Evolutionary conservation across 2,113 vertebrate species (phyloP), one percentile per base, ranked within the genome.

Genomic region (Dasypus novemcinctus): DNA sequence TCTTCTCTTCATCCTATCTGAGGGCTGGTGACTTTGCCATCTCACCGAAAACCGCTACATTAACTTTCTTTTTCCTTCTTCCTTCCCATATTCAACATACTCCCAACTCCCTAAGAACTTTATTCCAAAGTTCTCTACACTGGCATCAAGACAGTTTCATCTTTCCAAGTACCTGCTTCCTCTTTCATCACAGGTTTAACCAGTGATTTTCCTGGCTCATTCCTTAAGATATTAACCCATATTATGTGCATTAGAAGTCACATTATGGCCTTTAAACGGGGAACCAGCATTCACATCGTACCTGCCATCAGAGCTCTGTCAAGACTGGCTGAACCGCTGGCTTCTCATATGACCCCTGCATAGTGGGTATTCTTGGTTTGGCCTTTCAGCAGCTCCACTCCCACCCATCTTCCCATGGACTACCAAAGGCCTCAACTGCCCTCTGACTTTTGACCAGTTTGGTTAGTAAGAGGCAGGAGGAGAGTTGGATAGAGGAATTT

Each of bases 301-400:
- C 94, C 98, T 98, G 91, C 98, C 97, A 0, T 99, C 99, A 1
- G 98, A 99, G 93, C 98, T 98, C 97, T 98, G 98, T 46, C 99
- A 98, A 12, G 99, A 98, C 97, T 99, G 98, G 97, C 98, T 98
- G 95, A 99, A 99, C 69, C 98, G 98, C 94, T 99, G 98, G 46
- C 25, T 36, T 69, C 46, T 68, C 29, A n/a, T 54, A 59, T 1
- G 41, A n/a, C 33, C 29, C 43, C 25, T 59, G 41, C 29, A 23
- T 43, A 41, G 41, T 43, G 33, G 43, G 13, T 52, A 59, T 52
- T 41, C 14, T 81, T 11, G 27, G 52, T 61, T 38, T 83, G 41
- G 20, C 41, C 36, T 61, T 49, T 23, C 46, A 49, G 46, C 46
- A 85, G 41, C 7, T 21, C 36, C 36, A 49, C 18, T 88, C 33